These are phyloP conservation scores for Hippocampus zosterae DNA, from an alignment of 2,113 vertebrate genomes.

Conservation along the genomic window DNA sequence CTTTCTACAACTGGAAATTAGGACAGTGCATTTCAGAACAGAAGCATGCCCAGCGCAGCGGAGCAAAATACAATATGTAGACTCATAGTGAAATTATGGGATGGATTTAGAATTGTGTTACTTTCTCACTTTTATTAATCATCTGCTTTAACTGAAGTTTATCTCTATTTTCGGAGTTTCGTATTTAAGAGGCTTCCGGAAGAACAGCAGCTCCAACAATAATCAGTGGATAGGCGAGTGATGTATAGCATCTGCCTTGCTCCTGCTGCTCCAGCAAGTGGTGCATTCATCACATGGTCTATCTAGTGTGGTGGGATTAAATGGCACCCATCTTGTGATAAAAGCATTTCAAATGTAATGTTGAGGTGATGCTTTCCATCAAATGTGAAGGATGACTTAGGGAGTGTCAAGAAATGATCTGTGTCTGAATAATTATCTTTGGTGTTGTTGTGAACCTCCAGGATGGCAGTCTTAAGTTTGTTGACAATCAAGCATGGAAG, in stretches of 20 bases:
- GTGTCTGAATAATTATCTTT: not conserved
- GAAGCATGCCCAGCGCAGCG: no score
- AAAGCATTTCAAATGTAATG: slow-evolving; percentile 46
- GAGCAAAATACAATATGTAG: no score
- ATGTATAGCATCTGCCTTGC: slow-evolving; percentile 44
- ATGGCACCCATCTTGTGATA: slow-evolving; percentile 48
- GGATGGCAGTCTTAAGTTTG: not conserved
- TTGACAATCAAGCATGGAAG: not conserved
- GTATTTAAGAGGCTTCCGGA: not conserved
- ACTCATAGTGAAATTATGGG: no score
- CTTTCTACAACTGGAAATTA: no score
- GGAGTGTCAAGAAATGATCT: not conserved
- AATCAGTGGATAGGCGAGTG: slow-evolving; percentile 26
- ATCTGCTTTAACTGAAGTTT: not conserved
- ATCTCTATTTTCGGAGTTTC: not conserved
- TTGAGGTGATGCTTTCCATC: slow-evolving; percentile 28
- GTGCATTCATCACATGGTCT: slow-evolving; percentile 50
- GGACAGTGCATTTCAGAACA: no score
- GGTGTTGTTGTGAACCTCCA: not conserved
- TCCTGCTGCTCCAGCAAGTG: slow-evolving; percentile 16
- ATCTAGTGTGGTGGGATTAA: slow-evolving; percentile 24
- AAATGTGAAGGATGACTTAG: slow-evolving; percentile 30
- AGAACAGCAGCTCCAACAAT: not conserved
- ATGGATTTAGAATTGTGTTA: not conserved
- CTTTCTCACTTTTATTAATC: not conserved